A percentile compares a stretch with the other conserved stretches of the same genome.
These are phyloP conservation scores for Actinostola sp. DNA, from an alignment of 92 coral and sea anemone species.

Conservation along the genomic window DNA sequence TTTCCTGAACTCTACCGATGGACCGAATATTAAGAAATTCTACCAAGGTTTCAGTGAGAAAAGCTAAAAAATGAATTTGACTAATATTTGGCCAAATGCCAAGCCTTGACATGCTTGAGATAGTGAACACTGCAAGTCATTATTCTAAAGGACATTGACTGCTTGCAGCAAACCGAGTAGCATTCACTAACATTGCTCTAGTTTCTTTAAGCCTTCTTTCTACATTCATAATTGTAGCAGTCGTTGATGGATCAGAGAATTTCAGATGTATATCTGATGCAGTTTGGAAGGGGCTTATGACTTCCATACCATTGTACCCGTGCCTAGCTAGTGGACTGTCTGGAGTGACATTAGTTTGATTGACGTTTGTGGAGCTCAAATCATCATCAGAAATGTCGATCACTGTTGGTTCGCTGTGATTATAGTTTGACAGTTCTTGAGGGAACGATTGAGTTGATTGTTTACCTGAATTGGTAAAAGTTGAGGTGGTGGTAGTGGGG, in stretches of 20 bases:
- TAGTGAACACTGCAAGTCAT: too few species aligned
- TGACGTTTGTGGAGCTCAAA: not conserved
- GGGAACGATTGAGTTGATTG: not conserved
- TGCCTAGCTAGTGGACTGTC: conserved; percentile 6
- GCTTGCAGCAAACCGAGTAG: conserved; percentile 53
- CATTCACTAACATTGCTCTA: conserved; percentile 71
- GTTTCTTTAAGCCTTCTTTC: conserved; percentile 82
- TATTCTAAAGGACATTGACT: not conserved
- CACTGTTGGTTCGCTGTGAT: not conserved
- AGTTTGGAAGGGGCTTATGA: conserved; percentile 48
- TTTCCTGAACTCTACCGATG: too few species aligned
- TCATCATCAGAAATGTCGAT: conserved; percentile 51
- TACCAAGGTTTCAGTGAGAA: too few species aligned
- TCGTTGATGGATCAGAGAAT: conserved; percentile 75
- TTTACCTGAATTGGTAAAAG: not conserved
- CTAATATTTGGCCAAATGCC: too few species aligned
- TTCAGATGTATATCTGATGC: conserved; percentile 50
- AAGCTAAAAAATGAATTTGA: too few species aligned
- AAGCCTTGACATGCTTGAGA: too few species aligned
- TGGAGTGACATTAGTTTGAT: not conserved
- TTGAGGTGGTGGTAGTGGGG: not conserved
- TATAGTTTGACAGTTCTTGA: not conserved
- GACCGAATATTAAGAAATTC: too few species aligned
- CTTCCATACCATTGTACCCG: conserved; percentile 22
- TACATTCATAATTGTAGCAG: conserved; percentile 74